phyloP scores from a whole-genome alignment of 1,140 invertebrate genomes.

The Mylabris phalerata region DNA sequence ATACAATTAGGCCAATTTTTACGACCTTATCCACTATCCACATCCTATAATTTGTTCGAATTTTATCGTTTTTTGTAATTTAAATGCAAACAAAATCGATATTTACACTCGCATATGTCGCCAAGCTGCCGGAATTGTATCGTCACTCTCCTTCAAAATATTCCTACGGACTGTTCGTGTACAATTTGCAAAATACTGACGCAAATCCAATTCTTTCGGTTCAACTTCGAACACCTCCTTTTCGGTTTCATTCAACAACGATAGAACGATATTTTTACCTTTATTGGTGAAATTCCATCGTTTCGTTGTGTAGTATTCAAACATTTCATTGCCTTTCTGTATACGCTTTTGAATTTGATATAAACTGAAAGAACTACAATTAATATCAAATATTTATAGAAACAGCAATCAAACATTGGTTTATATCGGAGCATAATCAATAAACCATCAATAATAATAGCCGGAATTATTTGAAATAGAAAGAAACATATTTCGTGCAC shows the following conservation, averaged over 20 bases:
- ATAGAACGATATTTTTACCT: slow-evolving; percentile 20
- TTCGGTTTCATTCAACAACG: slow-evolving; percentile 34
- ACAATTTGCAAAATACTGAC: slow-evolving; percentile 38
- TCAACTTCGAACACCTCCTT: slow-evolving; percentile 37
- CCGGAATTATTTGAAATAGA: slow-evolving; percentile 79
- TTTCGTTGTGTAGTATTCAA: slow-evolving; percentile 76
- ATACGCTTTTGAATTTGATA: slow-evolving; percentile 67
- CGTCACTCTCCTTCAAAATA: slow-evolving; percentile 48
- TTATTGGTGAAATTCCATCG: slow-evolving; percentile 68
- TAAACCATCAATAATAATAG: slow-evolving; percentile 68
- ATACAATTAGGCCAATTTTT: too few species aligned
- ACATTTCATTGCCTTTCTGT: slow-evolving; percentile 71
- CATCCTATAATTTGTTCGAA: too few species aligned
- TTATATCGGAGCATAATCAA: slow-evolving; percentile 72
- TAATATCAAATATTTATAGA: background rate
- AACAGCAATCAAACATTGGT: slow-evolving; percentile 59
- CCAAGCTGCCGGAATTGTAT: slow-evolving; percentile 45
- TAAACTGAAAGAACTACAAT: slow-evolving; percentile 47
- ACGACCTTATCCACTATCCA: too few species aligned
- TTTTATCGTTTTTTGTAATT: too few species aligned
- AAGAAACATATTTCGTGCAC: slow-evolving; percentile 71
- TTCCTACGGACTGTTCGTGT: slow-evolving; percentile 41
- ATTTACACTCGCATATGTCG: slow-evolving; percentile 37
- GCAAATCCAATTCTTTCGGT: slow-evolving; percentile 35
- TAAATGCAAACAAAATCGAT: background rate